Evolutionary conservation across 2,888 invertebrate species (phyloP).

Genomic region (Danaus chrysippus): DNA sequence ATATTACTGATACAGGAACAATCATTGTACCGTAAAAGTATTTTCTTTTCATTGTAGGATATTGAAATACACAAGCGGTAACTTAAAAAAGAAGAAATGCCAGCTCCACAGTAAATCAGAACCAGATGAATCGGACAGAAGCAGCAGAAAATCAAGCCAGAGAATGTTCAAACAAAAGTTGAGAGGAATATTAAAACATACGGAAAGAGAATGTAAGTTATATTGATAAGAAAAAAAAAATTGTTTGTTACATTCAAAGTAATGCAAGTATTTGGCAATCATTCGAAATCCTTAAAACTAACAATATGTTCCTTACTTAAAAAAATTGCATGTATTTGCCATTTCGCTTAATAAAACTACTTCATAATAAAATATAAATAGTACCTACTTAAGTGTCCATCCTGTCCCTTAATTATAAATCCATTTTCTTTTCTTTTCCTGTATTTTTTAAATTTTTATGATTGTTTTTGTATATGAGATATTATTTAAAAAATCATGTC

Average conservation of each 20-base stretch:
- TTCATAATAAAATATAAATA: neutral
- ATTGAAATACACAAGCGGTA: slow-evolving; percentile 48
- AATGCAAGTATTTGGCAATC: slow-evolving; percentile 11
- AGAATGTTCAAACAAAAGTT: slow-evolving; percentile 39
- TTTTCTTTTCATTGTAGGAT: slow-evolving; percentile 39
- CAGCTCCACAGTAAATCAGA: slow-evolving; percentile 50
- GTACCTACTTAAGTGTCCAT: too few species aligned
- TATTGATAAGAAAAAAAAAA: too few species aligned
- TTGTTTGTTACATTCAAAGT: too few species aligned
- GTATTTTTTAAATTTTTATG: too few species aligned
- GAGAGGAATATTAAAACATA: slow-evolving; percentile 52
- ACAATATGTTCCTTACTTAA: too few species aligned
- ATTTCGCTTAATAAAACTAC: neutral
- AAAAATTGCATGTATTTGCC: too few species aligned
- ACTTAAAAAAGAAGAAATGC: slow-evolving; percentile 56
- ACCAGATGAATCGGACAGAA: slow-evolving; percentile 45
- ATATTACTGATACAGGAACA: too few species aligned
- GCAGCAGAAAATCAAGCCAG: slow-evolving; percentile 33
- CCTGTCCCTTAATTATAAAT: too few species aligned
- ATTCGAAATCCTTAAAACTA: neutral
- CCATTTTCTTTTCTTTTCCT: too few species aligned
- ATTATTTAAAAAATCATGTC: too few species aligned
- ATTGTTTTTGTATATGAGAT: too few species aligned
- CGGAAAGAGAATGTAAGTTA: slow-evolving; percentile 36
- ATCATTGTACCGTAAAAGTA: neutral